Base-by-base conservation (phyloP, 92 coral and sea anemone genomes). In the Epizoanthus stellaris region DNA sequence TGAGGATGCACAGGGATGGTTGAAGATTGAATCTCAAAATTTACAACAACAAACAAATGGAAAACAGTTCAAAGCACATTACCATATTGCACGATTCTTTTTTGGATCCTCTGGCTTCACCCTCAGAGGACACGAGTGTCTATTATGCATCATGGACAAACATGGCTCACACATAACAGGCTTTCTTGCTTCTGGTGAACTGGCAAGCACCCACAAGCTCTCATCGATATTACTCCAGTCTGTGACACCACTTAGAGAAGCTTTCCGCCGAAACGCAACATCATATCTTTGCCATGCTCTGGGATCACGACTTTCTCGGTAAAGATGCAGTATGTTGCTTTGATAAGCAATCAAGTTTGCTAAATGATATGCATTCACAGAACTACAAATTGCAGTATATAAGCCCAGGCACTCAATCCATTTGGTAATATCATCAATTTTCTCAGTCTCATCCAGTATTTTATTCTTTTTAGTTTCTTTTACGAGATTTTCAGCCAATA, bases 241-340 rank as follows among this genome's bases (percentile, higher is more conserved):
- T 5, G 20, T 71, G 40, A 92, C 77, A 16, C 93, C 91, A 88
- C 73, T 91, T 67, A 88, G 93, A 9, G 95, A 94, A 11, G 99
- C 99, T 80, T 94, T 96, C 16, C 99, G 90, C 30, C 99, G 90
- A 74, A 94, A 96, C 34, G 98, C 99, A 49, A 94, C 98, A 70
- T 96, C 99, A 85, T 96, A 96, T 73, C 99, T 85, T 82, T 94
- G 94, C 99, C 99, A 96, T 36, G 99, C 95, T 62, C 88, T 90
- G 80, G 93, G 91, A 75, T 96, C 98, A 49, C 91, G 95, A 81
- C 99, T 92, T 86, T 93, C 98, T 67, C 98, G 95, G 70, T 84
- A 92, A 36, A 96, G 87, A 89, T 92, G 85, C 66, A 92, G 90
- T 77, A 96, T 88, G 45, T 90, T 94, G 7, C 95, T 92, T 56